These are phyloP conservation scores for Andrena bicolor DNA, from an alignment of 2,888 invertebrate genomes.

Conservation along the genomic window DNA sequence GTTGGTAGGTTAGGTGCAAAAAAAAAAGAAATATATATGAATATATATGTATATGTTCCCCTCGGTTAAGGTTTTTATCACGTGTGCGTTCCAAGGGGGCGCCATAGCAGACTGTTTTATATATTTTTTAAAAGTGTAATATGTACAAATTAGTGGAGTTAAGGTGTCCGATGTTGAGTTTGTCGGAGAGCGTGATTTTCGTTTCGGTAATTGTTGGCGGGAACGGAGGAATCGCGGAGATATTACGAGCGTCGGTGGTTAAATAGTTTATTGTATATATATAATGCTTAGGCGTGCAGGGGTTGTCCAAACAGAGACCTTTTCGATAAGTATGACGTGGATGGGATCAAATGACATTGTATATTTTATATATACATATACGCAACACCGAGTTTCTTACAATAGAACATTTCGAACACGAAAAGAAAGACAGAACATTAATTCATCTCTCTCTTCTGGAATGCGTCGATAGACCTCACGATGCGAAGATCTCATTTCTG, in stretches of 20 bases:
- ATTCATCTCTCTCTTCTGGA: neutral
- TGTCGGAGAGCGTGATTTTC: constrained; percentile 1
- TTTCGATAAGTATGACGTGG: constrained; percentile 20
- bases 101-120: constrained; percentile 58
- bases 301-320: neutral
- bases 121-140: constrained; percentile 42
- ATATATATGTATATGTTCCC: constrained; percentile 16
- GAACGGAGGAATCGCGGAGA: neutral
- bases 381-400: too few species aligned
- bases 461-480: neutral
- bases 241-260: constrained; percentile 10
- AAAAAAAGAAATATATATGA: constrained; percentile 1
- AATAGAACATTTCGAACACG: neutral
- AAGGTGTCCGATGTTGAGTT: constrained; percentile 35
- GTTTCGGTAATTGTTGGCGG: neutral
- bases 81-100: constrained; percentile 54
- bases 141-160: constrained; percentile 53
- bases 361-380: constrained; percentile 17
- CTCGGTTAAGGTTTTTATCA: constrained; percentile 34
- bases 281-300: constrained; percentile 12
- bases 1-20: constrained; percentile 18
- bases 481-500: constrained; percentile 17
- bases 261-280: constrained; percentile 48
- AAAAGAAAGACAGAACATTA: neutral
- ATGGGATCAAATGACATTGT: constrained; percentile 23